Evolutionary conservation across 2,113 vertebrate species (phyloP).

Genomic region (Gymnorhina tibicen): DNA sequence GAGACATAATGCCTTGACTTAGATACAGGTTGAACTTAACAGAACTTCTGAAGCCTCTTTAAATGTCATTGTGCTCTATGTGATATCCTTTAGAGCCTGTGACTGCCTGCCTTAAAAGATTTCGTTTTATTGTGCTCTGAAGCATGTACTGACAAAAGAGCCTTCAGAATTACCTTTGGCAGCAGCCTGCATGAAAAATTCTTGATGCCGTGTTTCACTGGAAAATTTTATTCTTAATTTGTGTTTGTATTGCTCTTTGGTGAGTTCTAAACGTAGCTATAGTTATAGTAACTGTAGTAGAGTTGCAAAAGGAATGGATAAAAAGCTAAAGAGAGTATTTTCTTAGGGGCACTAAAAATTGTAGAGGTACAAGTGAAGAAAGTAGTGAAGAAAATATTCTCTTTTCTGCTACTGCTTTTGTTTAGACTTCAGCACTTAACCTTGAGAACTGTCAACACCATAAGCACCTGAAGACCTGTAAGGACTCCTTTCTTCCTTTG

Average conservation of each 20-base stretch:
- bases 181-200: not conserved
- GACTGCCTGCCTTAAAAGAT: slow-evolving; percentile 48
- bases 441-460: not conserved
- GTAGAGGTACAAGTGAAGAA: not conserved
- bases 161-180: not conserved
- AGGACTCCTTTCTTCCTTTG: not conserved
- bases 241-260: not conserved
- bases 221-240: not conserved
- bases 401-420: not conserved
- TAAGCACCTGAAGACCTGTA: not conserved
- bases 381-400: not conserved
- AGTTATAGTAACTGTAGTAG: not conserved
- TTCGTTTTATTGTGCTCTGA: slow-evolving; percentile 20
- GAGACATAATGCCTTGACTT: not conserved
- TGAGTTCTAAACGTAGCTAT: not conserved
- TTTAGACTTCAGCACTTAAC: not conserved
- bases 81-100: slow-evolving; percentile 25
- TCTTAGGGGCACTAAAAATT: not conserved
- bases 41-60: slow-evolving; percentile 48
- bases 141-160: slow-evolving; percentile 18
- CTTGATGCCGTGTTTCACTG: not conserved
- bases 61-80: slow-evolving; percentile 24
- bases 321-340: not conserved
- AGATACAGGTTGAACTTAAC: slow-evolving; percentile 39
- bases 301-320: not conserved